Evolutionary conservation across 2,113 vertebrate species (phyloP).

Genomic region (Pluvianellus socialis): DNA sequence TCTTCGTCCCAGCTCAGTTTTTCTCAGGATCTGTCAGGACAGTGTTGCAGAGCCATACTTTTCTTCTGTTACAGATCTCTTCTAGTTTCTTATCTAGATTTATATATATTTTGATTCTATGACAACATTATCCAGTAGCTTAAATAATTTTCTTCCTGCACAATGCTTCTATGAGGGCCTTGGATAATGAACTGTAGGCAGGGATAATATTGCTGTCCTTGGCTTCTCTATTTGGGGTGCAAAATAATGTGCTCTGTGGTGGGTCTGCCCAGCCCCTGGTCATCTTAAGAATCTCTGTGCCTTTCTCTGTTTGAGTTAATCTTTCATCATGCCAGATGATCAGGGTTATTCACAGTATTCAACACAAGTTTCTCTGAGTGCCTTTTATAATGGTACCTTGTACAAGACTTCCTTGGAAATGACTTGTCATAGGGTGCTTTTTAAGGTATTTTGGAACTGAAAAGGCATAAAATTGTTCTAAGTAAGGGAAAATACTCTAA

Average conservation of each 20-base stretch:
- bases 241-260: not conserved
- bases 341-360: not conserved
- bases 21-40: not conserved
- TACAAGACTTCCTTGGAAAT: not conserved
- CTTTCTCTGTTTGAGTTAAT: not conserved
- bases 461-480: not conserved
- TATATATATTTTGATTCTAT: not conserved
- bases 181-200: not conserved
- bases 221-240: not conserved
- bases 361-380: not conserved
- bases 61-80: not conserved
- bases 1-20: not conserved
- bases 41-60: not conserved
- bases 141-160: not conserved
- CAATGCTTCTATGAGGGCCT: fast-evolving
- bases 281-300: not conserved
- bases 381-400: not conserved
- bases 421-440: not conserved
- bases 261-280: not conserved
- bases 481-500: not conserved
- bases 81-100: not conserved
- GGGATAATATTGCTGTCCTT: not conserved
- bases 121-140: not conserved
- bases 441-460: not conserved
- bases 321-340: not conserved